Evolutionary conservation across 1,140 invertebrate species (phyloP).

Genomic region (Bursaphelenchus mucronatus): DNA sequence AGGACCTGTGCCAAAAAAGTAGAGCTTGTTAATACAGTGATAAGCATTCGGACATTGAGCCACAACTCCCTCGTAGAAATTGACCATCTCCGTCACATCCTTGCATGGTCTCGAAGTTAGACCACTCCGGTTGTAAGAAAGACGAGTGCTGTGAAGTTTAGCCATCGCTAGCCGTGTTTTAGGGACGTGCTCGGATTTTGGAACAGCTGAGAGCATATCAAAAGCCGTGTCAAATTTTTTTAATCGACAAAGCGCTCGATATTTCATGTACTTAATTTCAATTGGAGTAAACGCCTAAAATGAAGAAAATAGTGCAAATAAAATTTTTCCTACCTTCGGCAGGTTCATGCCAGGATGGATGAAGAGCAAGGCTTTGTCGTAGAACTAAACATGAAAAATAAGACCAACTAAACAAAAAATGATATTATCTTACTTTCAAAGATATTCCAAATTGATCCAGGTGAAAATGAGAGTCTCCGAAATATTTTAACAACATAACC

Average conservation of each 20-base stretch:
- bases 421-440: background rate
- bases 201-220: slow-evolving; percentile 1
- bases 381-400: background rate
- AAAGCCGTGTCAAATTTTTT: background rate
- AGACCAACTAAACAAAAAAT: too few species aligned
- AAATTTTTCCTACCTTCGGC: slow-evolving; percentile 17
- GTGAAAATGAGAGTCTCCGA: background rate
- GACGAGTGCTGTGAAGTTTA: background rate
- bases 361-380: slow-evolving; percentile 8
- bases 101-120: too few species aligned
- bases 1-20: too few species aligned
- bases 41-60: too few species aligned
- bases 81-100: too few species aligned
- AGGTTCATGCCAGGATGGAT: background rate
- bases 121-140: too few species aligned
- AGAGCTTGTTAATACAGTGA: too few species aligned
- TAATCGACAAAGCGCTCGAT: background rate
- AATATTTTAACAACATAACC: background rate
- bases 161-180: slow-evolving; percentile 15
- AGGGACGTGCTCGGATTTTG: background rate
- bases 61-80: too few species aligned
- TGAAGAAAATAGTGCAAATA: background rate
- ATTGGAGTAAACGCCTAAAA: background rate
- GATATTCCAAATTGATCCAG: background rate
- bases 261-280: slow-evolving; percentile 6